Percentiles rank a stretch among this genome's conserved stretches.
Evolutionary conservation across 2,888 invertebrate species (phyloP).

Genomic region (Parnassius mnemosyne): DNA sequence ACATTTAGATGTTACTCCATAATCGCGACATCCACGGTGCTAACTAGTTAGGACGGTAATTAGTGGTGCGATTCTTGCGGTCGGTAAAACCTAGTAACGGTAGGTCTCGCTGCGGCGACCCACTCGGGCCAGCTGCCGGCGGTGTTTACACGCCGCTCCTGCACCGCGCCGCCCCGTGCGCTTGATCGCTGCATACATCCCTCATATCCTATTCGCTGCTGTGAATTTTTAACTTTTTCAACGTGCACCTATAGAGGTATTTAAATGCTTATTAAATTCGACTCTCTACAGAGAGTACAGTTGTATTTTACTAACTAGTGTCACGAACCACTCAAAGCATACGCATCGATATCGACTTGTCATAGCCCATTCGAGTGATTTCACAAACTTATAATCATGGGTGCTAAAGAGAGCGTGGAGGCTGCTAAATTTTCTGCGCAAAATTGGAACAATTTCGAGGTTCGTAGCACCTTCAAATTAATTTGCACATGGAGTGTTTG

Average conservation of each 20-base stretch:
- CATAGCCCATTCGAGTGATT: slow-evolving; percentile 75
- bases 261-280: slow-evolving; percentile 68
- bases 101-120: slow-evolving; percentile 39
- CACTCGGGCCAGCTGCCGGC: slow-evolving; percentile 60
- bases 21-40: slow-evolving; percentile 32
- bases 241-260: slow-evolving; percentile 72
- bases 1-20: slow-evolving; percentile 43
- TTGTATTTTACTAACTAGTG: slow-evolving; percentile 68
- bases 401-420: slow-evolving; percentile 91
- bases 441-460: slow-evolving; percentile 90
- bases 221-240: slow-evolving; percentile 75
- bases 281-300: slow-evolving; percentile 64
- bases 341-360: slow-evolving; percentile 70
- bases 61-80: slow-evolving; percentile 37
- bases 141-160: slow-evolving; percentile 72
- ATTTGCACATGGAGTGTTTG: slow-evolving; percentile 79
- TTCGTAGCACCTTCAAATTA: slow-evolving; percentile 80
- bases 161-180: slow-evolving; percentile 47
- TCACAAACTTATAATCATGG: slow-evolving; percentile 82
- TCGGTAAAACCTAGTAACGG: slow-evolving; percentile 37
- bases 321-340: slow-evolving; percentile 70
- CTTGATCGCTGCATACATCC: slow-evolving; percentile 63
- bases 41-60: slow-evolving; percentile 35
- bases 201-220: slow-evolving; percentile 74
- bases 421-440: slow-evolving; percentile 90